phyloP scores from a whole-genome alignment of 2,888 invertebrate genomes.

The Microplitis deprimator region DNA sequence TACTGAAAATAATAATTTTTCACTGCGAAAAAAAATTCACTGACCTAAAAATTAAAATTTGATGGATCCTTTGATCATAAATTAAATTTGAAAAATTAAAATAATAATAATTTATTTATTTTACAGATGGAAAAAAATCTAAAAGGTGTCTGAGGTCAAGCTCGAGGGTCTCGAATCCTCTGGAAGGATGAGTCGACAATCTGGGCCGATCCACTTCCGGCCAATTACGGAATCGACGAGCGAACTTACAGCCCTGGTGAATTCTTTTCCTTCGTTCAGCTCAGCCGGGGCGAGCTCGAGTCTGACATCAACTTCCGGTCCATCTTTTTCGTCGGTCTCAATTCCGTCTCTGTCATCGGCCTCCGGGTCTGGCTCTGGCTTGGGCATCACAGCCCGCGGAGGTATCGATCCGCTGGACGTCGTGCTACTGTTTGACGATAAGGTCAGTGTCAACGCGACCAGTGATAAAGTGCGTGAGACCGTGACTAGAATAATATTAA shows the following conservation, averaged over 20 bases:
- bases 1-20: not conserved
- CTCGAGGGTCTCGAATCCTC: conserved; percentile 12
- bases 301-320: not conserved
- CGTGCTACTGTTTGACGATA: conserved; percentile 33
- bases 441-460: conserved; percentile 32
- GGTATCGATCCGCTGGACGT: conserved; percentile 32
- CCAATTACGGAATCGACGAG: conserved; percentile 27
- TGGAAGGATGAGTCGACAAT: conserved; percentile 29
- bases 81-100: too few species aligned
- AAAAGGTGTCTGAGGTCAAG: conserved; percentile 14
- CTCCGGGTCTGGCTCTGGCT: too few species aligned
- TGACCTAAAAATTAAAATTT: not conserved
- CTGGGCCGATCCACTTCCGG: conserved; percentile 17
- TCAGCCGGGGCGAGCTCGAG: not conserved
- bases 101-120: not conserved
- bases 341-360: too few species aligned
- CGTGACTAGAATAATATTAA: conserved; percentile 50
- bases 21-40: not conserved
- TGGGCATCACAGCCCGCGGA: conserved; percentile 15
- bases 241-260: not conserved
- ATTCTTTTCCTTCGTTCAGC: not conserved
- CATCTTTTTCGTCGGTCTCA: not conserved
- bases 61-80: not conserved
- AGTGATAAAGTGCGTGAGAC: conserved; percentile 49
- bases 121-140: conserved; percentile 44